Base-by-base conservation (phyloP, 2,888 invertebrate genomes). In the Pyrochroa serraticornis region DNA sequence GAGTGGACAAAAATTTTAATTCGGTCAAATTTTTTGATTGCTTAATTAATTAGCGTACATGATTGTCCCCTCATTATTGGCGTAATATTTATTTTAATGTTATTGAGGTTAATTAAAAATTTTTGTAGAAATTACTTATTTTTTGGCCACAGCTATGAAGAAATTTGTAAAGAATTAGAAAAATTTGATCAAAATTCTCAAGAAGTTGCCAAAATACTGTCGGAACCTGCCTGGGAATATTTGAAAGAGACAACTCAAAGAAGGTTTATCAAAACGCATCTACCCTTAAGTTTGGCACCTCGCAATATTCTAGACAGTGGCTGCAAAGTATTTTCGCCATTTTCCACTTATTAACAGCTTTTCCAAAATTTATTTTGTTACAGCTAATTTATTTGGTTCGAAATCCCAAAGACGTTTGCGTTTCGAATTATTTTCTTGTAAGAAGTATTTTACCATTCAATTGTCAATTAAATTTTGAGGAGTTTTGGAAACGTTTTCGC, bases 371-470 rank as follows among this genome's bases (percentile, higher is more conserved):
- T 14, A 1, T 7, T 3, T 6, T 10, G 10, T 10, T 79, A 7
- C 77, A 88, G 83, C 79, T 92, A 34, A 84, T 93, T 39, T 93
- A 93, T 72, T 87, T 93, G 0, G 89, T 90, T 0, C 82, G 94
- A 47, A 91, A 93, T 78, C 92, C 93, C 0, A 89, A 91, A 74
- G 93, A 93, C 75, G 89, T 91, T 0, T 87, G 85, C 0, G 89
- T 92, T 0, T 92, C 92, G 0, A 90, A 85, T 75, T 93, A 87
- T 71, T 86, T 90, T 72, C 82, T 91, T 36, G 88, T 89, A 73
- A 82, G 84, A 44, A 30, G 13, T n/a, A n/a, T 22, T 22, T 44
- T 12, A 48, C 43, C 36, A 36, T 14, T 36, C 33, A 50, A 41
- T 42, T n/a, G 32, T 38, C 31, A 42, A 30, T 36, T 14, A 44